Base-by-base conservation (phyloP, 1,140 invertebrate species). In the Coelopa frigida region DNA sequence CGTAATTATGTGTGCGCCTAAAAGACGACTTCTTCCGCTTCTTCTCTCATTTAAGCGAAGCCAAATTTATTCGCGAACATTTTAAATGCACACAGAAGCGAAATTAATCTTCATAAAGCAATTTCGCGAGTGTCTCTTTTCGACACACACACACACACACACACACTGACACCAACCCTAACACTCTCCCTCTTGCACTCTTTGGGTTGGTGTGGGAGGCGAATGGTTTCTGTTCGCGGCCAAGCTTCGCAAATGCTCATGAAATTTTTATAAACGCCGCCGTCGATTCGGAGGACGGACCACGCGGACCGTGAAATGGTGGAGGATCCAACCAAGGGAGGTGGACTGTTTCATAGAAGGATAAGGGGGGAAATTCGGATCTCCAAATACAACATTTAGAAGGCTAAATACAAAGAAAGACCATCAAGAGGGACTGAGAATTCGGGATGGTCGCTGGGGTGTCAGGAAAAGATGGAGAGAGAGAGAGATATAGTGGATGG, bases 21-120 rank as follows among this genome's bases (percentile, higher is more conserved):
- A 27, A 18, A 27, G 31, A 29, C 31, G 27, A 41, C 27, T 29
- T 26, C 24, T 22, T 41, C 31, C 20, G 39, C 21, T 22, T 20
- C 24, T 29, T 27, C 27, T 29, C 31, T 41, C 31, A 29, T 7
- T n/a, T 29, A 40, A 40, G 12, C 5, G 27, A 22, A 20, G 14
- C 24, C n/a, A 39, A 40, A 40, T 14, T 40, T 23, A 22, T 29
- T 15, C 12, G 26, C 14, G 39, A 24, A 10, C 27, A 29, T 41
- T 41, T 29, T 15, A 41, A 41, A 41, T 27, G 39, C 15, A 29
- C 24, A 27, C 18, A 8, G 15, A 41, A 14, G 39, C 20, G 8
- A 41, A 41, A 41, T 41, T 41, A 41, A 41, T 41, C 39, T 41
- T 41, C 24, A 41, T 41, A 41, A 41, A 41, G 11, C 31, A 41